phyloP scores from a whole-genome alignment of 92 coral and sea anemone species.

The Zoanthus sansibaricus region DNA sequence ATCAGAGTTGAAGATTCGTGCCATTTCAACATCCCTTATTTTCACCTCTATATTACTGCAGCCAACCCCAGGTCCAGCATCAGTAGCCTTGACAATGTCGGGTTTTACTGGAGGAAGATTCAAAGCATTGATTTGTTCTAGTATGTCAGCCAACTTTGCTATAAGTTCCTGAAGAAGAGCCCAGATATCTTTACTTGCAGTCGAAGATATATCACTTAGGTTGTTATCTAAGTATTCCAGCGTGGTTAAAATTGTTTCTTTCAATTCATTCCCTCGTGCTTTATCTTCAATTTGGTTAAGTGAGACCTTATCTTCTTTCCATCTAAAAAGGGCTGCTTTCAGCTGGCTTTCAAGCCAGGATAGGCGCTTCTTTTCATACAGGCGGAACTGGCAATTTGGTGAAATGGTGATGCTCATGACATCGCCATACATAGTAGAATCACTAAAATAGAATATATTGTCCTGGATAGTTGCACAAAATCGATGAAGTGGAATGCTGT shows the following conservation, averaged over 20 bases:
- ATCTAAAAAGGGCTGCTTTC: background rate
- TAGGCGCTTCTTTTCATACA: background rate
- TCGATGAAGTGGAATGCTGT: slow-evolving; percentile 36
- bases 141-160: background rate
- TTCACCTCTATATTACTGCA: background rate
- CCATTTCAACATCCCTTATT: slow-evolving; percentile 10
- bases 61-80: slow-evolving; percentile 1
- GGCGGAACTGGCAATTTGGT: background rate
- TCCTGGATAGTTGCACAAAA: slow-evolving; percentile 15
- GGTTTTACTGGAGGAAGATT: background rate
- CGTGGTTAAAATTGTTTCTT: background rate
- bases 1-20: background rate
- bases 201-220: background rate
- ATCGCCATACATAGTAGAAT: slow-evolving; percentile 17
- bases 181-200: background rate
- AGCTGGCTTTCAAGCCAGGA: background rate
- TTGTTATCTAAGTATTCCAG: background rate
- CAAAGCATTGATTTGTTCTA: background rate
- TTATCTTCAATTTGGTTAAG: background rate
- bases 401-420: slow-evolving; percentile 11
- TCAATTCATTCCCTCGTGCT: slow-evolving; percentile 3
- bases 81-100: background rate
- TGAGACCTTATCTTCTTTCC: slow-evolving; percentile 3
- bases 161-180: background rate
- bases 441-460: slow-evolving; percentile 25